phyloP scores from a whole-genome alignment of 2,888 invertebrate genomes.

The Latrodectus elegans region DNA sequence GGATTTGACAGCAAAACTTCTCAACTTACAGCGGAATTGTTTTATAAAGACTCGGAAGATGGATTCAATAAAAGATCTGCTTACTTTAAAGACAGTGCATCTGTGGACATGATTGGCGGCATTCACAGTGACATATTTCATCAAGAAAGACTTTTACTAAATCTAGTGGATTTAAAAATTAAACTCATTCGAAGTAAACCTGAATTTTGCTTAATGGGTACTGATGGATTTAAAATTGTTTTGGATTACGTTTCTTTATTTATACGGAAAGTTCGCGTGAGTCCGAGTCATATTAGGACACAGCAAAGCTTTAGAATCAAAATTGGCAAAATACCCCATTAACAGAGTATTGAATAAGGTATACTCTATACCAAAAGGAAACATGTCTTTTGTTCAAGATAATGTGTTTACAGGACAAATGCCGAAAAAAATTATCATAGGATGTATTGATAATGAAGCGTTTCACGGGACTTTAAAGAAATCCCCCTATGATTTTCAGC shows the following conservation, averaged over 20 bases:
- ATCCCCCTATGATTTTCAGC: conserved; percentile 18
- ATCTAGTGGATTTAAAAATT: conserved; percentile 42
- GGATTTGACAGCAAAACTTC: conserved; percentile 34
- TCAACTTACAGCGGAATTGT: conserved; percentile 23
- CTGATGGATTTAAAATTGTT: conserved; percentile 59
- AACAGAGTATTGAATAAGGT: conserved; percentile 26
- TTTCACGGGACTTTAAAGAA: background rate
- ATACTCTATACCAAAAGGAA: conserved; percentile 30
- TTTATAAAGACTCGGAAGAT: conserved; percentile 21
- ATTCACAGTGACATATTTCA: conserved; percentile 50
- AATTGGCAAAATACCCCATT: conserved; percentile 32
- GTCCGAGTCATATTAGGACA: conserved; percentile 71
- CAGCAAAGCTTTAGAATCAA: conserved; percentile 17
- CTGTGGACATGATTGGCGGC: conserved; percentile 49
- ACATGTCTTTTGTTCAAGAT: conserved; percentile 72
- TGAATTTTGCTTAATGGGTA: conserved; percentile 47
- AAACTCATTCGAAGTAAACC: conserved; percentile 50
- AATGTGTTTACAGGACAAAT: conserved; percentile 73
- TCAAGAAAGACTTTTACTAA: conserved; percentile 44
- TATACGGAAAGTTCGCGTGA: conserved; percentile 70
- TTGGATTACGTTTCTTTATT: conserved; percentile 70
- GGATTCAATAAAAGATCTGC: conserved; percentile 18
- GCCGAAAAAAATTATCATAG: conserved; percentile 65
- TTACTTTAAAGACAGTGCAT: conserved; percentile 30
- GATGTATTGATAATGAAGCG: conserved; percentile 15